These are phyloP conservation scores for Sebastes vulpes DNA, from an alignment of 2,797 vertebrate genomes.

Conservation along the genomic window DNA sequence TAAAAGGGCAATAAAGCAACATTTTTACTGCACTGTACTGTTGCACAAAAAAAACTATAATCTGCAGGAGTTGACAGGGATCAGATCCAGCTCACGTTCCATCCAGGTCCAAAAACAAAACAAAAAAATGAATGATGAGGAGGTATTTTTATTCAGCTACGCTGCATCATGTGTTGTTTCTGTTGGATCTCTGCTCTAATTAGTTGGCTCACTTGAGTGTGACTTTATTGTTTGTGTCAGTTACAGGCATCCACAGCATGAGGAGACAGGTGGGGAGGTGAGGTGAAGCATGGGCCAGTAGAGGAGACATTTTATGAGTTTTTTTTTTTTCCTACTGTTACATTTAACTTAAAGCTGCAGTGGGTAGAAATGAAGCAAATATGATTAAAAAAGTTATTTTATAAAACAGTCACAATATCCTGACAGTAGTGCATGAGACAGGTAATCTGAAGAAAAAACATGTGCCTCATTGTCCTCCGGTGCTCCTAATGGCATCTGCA, in stretches of 20 bases:
- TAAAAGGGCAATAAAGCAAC: not conserved
- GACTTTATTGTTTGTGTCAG: constrained; percentile 6
- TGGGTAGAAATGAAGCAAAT: no score
- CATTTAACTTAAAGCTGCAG: not conserved
- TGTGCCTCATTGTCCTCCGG: no score
- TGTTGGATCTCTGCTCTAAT: not conserved
- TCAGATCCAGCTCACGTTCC: not conserved
- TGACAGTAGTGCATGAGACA: no score
- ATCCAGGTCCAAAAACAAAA: not conserved
- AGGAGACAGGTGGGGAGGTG: not conserved
- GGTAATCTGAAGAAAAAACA: no score
- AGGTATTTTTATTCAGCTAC: not conserved
- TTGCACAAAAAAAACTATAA: not conserved
- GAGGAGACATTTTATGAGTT: not conserved
- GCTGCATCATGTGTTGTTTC: not conserved
- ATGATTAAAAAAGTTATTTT: no score
- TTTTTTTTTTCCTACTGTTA: not conserved
- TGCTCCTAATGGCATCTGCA: no score
- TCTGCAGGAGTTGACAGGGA: not conserved
- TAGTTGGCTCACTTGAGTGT: not conserved
- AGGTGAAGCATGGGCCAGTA: not conserved
- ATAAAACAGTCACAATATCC: no score
- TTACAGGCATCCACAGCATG: not conserved
- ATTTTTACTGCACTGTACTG: not conserved
- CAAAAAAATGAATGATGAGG: not conserved